Percentiles rank a stretch among this genome's conserved stretches.
phyloP scores from a whole-genome alignment of 2,113 vertebrate genomes.

The Corydoras maculifer region DNA sequence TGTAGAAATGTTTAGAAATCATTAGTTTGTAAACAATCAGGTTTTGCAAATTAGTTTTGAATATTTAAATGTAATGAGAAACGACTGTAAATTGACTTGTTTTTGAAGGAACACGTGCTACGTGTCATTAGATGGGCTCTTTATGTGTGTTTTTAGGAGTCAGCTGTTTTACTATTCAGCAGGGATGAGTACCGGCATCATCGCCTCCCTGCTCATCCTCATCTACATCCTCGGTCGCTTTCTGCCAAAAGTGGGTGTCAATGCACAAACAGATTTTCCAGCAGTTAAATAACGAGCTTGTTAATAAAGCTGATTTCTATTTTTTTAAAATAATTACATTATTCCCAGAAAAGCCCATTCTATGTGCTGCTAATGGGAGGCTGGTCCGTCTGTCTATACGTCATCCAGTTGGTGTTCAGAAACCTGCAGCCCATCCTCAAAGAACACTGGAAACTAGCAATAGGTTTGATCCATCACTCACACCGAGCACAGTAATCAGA shows the following conservation, averaged over 20 bases:
- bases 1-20: no score
- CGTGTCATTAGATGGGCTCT: neutral
- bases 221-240: constrained; percentile 80
- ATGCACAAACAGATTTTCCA: neutral
- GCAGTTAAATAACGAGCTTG: no score
- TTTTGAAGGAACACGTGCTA: no score
- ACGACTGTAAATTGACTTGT: no score
- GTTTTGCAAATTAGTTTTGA: no score
- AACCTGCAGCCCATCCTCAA: constrained; percentile 80
- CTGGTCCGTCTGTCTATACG: constrained; percentile 94
- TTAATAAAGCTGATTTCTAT: no score
- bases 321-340: no score
- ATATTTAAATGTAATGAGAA: no score
- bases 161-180: constrained; percentile 87
- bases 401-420: constrained; percentile 85
- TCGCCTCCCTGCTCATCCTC: constrained; percentile 86
- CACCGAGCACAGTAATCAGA: no score
- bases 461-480: constrained; percentile 60
- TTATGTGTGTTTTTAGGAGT: constrained; percentile 66
- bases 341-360: constrained; percentile 80
- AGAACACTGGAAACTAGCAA: constrained; percentile 81
- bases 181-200: constrained; percentile 82
- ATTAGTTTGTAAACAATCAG: no score
- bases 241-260: constrained; percentile 77
- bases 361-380: constrained; percentile 83